phyloP scores from a whole-genome alignment of 2,888 invertebrate genomes.

The Agrilus cyanescens region DNA sequence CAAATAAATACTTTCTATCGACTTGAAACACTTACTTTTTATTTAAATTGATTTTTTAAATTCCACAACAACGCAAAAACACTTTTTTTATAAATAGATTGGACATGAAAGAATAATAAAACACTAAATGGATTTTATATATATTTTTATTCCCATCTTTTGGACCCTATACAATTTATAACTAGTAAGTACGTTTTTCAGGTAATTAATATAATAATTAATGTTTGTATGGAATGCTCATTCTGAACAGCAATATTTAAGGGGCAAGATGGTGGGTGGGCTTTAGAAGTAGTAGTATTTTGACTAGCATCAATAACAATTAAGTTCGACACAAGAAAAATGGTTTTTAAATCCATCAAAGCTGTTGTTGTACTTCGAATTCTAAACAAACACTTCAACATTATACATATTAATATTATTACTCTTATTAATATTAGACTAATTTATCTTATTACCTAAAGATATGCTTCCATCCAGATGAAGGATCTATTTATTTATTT shows the following conservation, averaged over 20 bases:
- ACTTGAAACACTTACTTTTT: no score
- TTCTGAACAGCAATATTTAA: slow-evolving; percentile 31
- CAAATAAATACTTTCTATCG: no score
- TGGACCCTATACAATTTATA: slow-evolving; percentile 64
- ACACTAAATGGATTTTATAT: slow-evolving; percentile 37
- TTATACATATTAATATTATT: slow-evolving; percentile 21
- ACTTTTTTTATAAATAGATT: no score
- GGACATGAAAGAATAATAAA: neutral
- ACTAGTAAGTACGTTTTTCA: slow-evolving; percentile 44
- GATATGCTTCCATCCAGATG: no score
- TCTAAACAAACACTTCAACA: slow-evolving; percentile 34
- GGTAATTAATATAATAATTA: slow-evolving; percentile 35
- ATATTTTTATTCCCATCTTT: slow-evolving; percentile 61
- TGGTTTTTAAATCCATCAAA: slow-evolving; percentile 13
- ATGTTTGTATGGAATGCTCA: slow-evolving; percentile 37
- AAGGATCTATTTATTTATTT: no score
- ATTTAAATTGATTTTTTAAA: no score
- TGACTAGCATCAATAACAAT: slow-evolving; percentile 38
- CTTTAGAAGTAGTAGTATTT: slow-evolving; percentile 30
- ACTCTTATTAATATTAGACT: neutral
- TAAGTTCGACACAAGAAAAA: slow-evolving; percentile 18
- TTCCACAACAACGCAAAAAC: no score
- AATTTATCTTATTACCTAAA: neutral
- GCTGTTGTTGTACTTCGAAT: slow-evolving; percentile 31
- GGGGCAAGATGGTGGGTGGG: slow-evolving; percentile 37